A percentile compares a stretch with the other conserved stretches of the same genome.
phyloP scores from a whole-genome alignment of 35 echinoderm and acorn worm genomes.

The Apostichopus californicus region DNA sequence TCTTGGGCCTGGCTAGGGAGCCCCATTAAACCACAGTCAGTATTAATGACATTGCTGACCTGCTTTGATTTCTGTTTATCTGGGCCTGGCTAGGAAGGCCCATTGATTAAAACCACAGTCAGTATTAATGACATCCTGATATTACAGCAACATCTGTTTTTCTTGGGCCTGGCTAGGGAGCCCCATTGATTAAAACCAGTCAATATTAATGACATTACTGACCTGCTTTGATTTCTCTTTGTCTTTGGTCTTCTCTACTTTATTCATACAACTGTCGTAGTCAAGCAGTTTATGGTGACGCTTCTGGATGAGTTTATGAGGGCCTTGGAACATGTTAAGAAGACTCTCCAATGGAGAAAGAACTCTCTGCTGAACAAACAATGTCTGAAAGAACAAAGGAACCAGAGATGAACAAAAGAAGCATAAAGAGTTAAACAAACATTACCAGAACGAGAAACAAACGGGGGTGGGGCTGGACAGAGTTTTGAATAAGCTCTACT shows the following conservation, averaged over 20 bases:
- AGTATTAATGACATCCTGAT: too few species aligned
- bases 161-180: too few species aligned
- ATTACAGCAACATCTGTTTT: too few species aligned
- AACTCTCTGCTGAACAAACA: constrained; percentile 97
- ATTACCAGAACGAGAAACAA: too few species aligned
- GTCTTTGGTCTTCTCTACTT: constrained; percentile 95
- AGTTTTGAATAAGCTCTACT: too few species aligned
- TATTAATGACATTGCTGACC: constrained; percentile 34
- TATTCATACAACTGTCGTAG: constrained; percentile 92
- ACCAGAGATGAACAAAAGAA: background rate
- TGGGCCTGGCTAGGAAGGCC: background rate
- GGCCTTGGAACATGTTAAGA: constrained; percentile 98
- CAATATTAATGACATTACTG: background rate
- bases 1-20: too few species aligned
- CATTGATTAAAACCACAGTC: too few species aligned
- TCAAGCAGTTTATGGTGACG: constrained; percentile 90
- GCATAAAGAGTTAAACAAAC: too few species aligned
- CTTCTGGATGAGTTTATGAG: constrained; percentile 96
- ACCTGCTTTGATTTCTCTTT: constrained; percentile 89
- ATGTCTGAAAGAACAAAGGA: constrained; percentile 61
- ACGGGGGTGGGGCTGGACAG: too few species aligned
- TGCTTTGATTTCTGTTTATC: constrained; percentile 83
- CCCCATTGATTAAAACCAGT: too few species aligned
- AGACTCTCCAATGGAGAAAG: constrained; percentile 86
- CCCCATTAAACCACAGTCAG: background rate